A percentile compares a stretch with the other conserved stretches of the same genome.
Evolutionary conservation across 1,140 invertebrate genomes (phyloP).

Genomic region (Gryon sp.): DNA sequence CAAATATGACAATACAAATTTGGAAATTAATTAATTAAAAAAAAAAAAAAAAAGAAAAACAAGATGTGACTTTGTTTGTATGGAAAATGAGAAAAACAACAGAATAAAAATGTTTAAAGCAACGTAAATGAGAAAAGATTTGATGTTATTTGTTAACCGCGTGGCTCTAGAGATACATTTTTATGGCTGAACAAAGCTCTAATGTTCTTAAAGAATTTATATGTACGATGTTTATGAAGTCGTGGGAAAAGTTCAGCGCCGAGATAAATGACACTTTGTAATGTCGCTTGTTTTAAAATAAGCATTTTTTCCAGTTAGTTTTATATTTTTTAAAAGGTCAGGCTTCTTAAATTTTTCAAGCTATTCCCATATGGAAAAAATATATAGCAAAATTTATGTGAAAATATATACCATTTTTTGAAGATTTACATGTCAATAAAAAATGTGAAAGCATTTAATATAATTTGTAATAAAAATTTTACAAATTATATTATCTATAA

Average conservation of each 20-base stretch:
- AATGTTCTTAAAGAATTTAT: constrained; percentile 50
- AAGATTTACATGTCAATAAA: too few relatives aligned
- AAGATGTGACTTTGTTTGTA: not conserved
- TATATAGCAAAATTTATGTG: too few relatives aligned
- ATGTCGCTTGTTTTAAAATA: constrained; percentile 24
- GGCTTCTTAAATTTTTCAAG: too few relatives aligned
- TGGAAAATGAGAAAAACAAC: not conserved
- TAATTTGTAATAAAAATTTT: too few relatives aligned
- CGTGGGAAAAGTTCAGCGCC: constrained; percentile 37
- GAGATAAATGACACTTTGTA: constrained; percentile 38
- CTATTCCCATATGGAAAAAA: too few relatives aligned
- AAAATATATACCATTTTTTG: too few relatives aligned
- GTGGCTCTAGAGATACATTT: constrained; percentile 21
- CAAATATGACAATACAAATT: too few relatives aligned
- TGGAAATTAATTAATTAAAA: too few relatives aligned
- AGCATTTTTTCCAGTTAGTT: not conserved
- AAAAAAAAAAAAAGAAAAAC: not conserved
- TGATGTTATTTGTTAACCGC: constrained; percentile 19
- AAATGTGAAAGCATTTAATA: too few relatives aligned
- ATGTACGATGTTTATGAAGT: constrained; percentile 37
- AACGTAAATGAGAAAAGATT: constrained; percentile 10
- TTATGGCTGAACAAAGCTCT: constrained; percentile 32
- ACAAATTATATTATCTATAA: too few relatives aligned
- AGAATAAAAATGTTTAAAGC: too few relatives aligned
- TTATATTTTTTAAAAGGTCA: not conserved